Conservation (phyloP, 2,888 invertebrate genomes). For the Steinernema scapterisci region DNA sequence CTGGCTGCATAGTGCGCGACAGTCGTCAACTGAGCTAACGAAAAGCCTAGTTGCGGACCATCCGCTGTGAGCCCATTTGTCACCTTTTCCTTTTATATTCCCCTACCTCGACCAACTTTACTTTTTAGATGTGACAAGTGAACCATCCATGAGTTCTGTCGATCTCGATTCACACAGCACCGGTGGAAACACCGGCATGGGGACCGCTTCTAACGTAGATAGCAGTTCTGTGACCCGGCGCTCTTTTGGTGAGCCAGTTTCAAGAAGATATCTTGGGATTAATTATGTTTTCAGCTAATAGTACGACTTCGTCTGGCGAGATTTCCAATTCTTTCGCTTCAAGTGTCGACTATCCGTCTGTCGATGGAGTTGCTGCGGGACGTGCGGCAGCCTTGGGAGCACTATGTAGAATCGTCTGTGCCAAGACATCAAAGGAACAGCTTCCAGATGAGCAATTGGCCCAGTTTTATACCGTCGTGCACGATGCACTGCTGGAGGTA, state of each 20-base stretch:
- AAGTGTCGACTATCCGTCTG: constrained; percentile 41
- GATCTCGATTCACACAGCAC: constrained; percentile 46
- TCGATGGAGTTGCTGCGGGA: constrained; percentile 72
- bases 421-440: constrained; percentile 90
- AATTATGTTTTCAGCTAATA: constrained; percentile 38
- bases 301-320: constrained; percentile 42
- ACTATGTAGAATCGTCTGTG: constrained; percentile 90
- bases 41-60: background rate
- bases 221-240: constrained; percentile 4
- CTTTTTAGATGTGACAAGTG: constrained; percentile 62
- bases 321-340: constrained; percentile 37
- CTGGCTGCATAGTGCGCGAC: constrained; percentile 23
- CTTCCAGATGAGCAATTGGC: constrained; percentile 89
- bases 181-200: constrained; percentile 20
- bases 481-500: constrained; percentile 74
- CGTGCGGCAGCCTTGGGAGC: constrained; percentile 93
- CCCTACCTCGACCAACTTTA: background rate
- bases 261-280: background rate
- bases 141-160: constrained; percentile 55
- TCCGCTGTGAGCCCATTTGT: background rate
- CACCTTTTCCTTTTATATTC: background rate
- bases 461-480: constrained; percentile 87
- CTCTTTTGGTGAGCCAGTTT: constrained; percentile 30
- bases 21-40: constrained; percentile 33
- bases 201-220: background rate